Evolutionary conservation across 2,797 vertebrate genomes (phyloP).

Genomic region (Crax fasciolata): DNA sequence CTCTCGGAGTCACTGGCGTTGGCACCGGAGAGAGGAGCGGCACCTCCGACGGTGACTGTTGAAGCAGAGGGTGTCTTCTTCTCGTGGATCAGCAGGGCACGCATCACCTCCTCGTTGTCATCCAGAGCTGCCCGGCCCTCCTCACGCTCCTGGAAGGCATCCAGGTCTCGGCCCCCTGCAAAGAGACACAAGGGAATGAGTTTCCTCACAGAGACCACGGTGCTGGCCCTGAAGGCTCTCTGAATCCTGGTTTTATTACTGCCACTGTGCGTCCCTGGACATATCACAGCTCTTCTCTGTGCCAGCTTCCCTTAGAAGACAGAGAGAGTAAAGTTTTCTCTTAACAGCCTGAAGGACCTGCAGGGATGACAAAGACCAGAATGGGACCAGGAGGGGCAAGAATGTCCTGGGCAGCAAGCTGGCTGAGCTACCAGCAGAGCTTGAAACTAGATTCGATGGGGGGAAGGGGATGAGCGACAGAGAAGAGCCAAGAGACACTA

Average conservation of each 20-base stretch:
- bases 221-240: background rate
- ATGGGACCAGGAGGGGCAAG: too few relatives aligned
- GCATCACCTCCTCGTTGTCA: constrained; percentile 98
- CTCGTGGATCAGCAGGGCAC: constrained; percentile 96
- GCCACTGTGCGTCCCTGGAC: background rate
- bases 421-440: too few relatives aligned
- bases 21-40: constrained; percentile 72
- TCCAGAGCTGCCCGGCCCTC: constrained; percentile 83
- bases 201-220: background rate
- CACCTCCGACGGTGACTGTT: constrained; percentile 58
- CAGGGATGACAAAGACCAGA: background rate
- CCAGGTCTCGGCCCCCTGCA: constrained; percentile 84
- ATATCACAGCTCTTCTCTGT: background rate
- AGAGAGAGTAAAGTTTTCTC: background rate
- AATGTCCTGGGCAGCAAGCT: too few relatives aligned
- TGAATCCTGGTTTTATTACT: background rate
- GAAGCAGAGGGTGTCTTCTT: constrained; percentile 86
- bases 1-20: constrained; percentile 94
- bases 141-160: constrained; percentile 85
- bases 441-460: too few relatives aligned
- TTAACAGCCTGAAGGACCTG: background rate
- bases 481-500: too few relatives aligned
- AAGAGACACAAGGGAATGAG: background rate
- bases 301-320: background rate
- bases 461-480: too few relatives aligned